A percentile compares a stretch with the other conserved stretches of the same genome.
Evolutionary conservation across 2,888 invertebrate genomes (phyloP).

Genomic region (Chrysolina haemoptera): DNA sequence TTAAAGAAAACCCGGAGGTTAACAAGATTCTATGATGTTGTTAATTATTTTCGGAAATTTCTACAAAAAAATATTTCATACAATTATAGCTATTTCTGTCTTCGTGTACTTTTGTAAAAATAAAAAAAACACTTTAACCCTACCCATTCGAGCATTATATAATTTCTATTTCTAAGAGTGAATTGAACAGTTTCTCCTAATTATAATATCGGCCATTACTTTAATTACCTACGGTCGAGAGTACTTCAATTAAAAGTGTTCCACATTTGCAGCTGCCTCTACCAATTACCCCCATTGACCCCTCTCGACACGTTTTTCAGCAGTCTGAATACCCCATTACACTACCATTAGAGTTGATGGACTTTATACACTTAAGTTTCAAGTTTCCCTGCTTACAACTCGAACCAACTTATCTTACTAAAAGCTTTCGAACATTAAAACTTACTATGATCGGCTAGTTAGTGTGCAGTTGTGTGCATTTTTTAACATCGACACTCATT

Average conservation of each 20-base stretch:
- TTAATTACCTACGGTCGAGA: background rate
- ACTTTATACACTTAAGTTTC: conserved; percentile 1
- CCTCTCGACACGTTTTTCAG: conserved; percentile 1
- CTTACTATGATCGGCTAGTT: background rate
- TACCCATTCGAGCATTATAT: no score
- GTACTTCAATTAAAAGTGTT: conserved; percentile 4
- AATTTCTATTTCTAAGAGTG: background rate
- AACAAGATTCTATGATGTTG: no score
- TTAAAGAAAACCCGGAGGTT: no score
- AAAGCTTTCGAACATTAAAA: conserved; percentile 8
- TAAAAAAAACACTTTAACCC: no score
- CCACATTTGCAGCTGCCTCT: conserved; percentile 9
- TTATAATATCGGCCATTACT: background rate
- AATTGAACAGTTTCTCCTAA: background rate
- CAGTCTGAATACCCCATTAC: conserved; percentile 8
- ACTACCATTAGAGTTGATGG: background rate
- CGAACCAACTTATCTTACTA: background rate
- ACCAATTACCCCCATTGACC: conserved; percentile 11
- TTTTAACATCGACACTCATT: background rate
- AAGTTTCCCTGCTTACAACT: background rate
- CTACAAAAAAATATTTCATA: no score
- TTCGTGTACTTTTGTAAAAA: no score
- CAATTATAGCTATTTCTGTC: no score
- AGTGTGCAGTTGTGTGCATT: background rate
- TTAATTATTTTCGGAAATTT: no score